phyloP scores from a whole-genome alignment of 2,797 vertebrate genomes.

The Phoeniculus purpureus region DNA sequence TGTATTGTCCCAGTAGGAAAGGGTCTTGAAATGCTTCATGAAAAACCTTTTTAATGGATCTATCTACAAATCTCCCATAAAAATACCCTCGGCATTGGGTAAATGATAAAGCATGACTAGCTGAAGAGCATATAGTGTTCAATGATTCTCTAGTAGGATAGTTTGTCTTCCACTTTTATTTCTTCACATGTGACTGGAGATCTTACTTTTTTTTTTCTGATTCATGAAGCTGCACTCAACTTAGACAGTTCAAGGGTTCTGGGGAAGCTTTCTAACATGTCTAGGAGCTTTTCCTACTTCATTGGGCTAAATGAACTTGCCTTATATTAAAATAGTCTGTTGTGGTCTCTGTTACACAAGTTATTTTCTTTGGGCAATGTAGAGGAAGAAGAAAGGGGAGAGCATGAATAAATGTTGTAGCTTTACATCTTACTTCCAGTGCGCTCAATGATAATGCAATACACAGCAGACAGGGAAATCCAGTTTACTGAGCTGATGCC shows the following conservation, averaged over 20 bases:
- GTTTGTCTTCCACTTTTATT: background rate
- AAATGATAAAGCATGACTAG: background rate
- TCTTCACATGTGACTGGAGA: background rate
- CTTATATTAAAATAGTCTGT: background rate
- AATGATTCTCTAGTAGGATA: background rate
- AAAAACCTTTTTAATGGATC: background rate
- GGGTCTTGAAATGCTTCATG: accelerated
- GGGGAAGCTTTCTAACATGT: background rate
- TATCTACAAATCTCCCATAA: background rate
- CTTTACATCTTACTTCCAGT: background rate
- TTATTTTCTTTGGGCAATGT: background rate
- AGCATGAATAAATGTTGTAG: background rate
- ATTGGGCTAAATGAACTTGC: background rate
- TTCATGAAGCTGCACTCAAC: background rate
- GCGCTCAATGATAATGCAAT: background rate
- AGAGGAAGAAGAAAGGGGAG: background rate
- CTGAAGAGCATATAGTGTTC: background rate
- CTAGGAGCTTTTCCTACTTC: background rate
- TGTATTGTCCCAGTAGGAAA: background rate
- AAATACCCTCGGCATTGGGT: background rate
- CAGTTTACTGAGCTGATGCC: background rate
- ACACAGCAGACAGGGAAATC: background rate
- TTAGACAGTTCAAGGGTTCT: background rate
- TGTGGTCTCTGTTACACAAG: background rate
- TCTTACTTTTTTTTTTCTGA: background rate